Evolutionary conservation across 2,113 vertebrate species (phyloP), one percentile per base, ranked within the genome.

Genomic region (Grammomys surdaster): DNA sequence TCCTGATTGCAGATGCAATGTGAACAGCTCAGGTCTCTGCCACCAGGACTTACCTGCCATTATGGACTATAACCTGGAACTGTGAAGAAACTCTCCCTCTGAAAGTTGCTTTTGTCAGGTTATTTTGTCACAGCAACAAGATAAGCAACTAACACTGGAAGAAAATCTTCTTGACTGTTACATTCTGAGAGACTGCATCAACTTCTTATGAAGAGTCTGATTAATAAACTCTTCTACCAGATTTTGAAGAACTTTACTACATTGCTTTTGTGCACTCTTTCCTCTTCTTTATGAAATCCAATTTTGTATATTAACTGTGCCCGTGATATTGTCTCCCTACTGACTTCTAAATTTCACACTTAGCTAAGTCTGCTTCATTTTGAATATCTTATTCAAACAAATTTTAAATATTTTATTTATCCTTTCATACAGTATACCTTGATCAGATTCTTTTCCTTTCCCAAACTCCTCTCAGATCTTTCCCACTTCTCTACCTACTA

Each of bases 331-430:
- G 24, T 80, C 60, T 60, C 58, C 76, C 36, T 46, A 51, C 33
- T 76, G 92, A 80, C 28, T 86, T 73, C 26, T 33, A 5, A 17
- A 90, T 82, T 94, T 92, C 76, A 82, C 51, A 56, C 91, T 91
- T 46, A 93, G 82, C 72, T 89, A 77, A 88, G n/a, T 51, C 7
- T 91, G 60, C 14, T 88, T 54, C 63, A 65, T 90, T 91, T 31
- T 84, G 10, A 91, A 40, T 89, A 67, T 82, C 82, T 91, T 75
- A 70, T 56, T 72, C 31, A n/a, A 28, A 63, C 12, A 22, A 70
- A 60, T 40, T 63, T 91, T 19, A 0, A 77, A 46, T 1, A 19
- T 54, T 54, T 54, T 54, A 54, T 78, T 54, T 51, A 78, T 51
- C 14, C 17, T 51, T 77, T 78, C 46, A 78, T 33, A 19, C 28